These are phyloP conservation scores for Holocentrus rufus DNA, from an alignment of 2,797 vertebrate genomes.

Conservation along the genomic window DNA sequence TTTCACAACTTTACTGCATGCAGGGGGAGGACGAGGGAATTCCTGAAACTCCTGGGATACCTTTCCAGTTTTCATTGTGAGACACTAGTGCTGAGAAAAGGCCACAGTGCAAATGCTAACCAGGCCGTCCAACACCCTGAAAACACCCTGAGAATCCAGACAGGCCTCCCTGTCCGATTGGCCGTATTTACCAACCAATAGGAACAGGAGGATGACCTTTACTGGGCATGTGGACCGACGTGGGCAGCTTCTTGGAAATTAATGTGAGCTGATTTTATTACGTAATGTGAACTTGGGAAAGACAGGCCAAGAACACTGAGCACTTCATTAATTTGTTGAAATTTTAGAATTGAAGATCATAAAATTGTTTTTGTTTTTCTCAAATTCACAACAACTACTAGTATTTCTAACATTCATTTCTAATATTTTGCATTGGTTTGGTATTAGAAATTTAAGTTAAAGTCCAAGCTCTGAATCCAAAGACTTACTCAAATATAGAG, in stretches of 20 bases:
- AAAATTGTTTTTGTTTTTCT: background rate
- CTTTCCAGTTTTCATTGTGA: conserved; percentile 15
- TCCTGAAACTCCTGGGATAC: conserved; percentile 23
- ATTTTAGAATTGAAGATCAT: background rate
- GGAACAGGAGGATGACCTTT: conserved; percentile 12
- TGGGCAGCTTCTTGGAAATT: conserved; percentile 31
- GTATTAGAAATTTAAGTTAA: conserved; percentile 16
- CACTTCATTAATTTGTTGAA: background rate
- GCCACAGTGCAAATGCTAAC: conserved; percentile 15
- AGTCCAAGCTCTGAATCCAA: background rate
- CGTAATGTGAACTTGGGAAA: conserved; percentile 5
- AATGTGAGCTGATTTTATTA: conserved; percentile 30
- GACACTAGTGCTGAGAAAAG: conserved; percentile 12
- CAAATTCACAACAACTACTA: background rate
- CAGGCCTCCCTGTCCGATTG: conserved; percentile 60
- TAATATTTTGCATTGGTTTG: too few species aligned
- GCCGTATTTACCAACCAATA: conserved; percentile 59
- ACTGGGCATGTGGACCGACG: background rate
- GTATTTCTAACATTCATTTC: too few species aligned
- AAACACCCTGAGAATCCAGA: conserved; percentile 57
- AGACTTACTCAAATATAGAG: background rate
- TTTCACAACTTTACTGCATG: conserved; percentile 44
- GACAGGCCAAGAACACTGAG: background rate
- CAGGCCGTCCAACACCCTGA: conserved; percentile 25
- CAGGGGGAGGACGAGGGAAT: conserved; percentile 32